A percentile compares a stretch with the other conserved stretches of the same genome.
Conservation (phyloP, 2,113 vertebrate genomes). For the Siniperca knerii region DNA sequence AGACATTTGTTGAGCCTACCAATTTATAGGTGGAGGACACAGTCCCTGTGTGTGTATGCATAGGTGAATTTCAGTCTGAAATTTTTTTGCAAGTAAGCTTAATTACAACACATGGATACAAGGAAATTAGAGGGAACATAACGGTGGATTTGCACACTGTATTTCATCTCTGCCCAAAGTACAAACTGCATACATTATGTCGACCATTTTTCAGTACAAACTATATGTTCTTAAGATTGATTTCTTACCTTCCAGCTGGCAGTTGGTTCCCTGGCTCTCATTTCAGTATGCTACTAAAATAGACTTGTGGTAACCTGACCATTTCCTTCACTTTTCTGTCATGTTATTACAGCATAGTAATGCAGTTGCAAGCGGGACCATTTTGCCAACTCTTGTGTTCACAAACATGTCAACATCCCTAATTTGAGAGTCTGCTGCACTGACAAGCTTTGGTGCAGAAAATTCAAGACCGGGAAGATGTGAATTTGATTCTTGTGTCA, state of each 20-base stretch:
- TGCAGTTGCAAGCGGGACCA: not conserved
- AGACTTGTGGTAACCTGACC: not conserved
- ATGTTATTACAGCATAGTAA: not conserved
- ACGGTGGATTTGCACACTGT: not conserved
- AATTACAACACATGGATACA: not conserved
- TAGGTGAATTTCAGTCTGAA: not conserved
- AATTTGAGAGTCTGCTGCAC: not conserved
- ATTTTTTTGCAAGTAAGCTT: not conserved
- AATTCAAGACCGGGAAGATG: not conserved
- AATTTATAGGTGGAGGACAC: not conserved
- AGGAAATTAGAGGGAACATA: not conserved
- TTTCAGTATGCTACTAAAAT: constrained; percentile 17
- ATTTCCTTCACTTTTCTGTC: constrained; percentile 13
- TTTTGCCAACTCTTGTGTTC: not conserved
- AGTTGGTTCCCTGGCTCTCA: not conserved
- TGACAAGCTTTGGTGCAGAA: not conserved
- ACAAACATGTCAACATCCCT: not conserved
- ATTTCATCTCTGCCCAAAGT: not conserved
- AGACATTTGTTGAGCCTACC: not conserved
- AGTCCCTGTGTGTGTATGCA: not conserved
- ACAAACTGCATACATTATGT: constrained; percentile 1
- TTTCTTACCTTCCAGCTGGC: constrained; percentile 7
- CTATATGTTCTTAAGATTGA: not conserved
- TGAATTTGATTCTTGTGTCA: not conserved
- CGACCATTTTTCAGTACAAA: not conserved